phyloP scores from a whole-genome alignment of 2,888 invertebrate genomes.

The Dioctria linearis region DNA sequence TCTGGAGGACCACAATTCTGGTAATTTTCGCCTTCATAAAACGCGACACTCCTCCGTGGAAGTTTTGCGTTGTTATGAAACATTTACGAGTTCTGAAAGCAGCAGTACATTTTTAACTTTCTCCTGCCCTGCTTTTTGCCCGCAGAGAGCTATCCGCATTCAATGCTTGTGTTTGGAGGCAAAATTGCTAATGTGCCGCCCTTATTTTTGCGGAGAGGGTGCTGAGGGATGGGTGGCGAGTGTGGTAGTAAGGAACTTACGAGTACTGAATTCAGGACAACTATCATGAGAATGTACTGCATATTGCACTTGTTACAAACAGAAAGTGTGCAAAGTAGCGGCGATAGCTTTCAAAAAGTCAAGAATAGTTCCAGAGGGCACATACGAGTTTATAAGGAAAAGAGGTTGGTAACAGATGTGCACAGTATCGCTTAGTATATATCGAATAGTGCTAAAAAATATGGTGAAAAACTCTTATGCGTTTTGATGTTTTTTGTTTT shows the following conservation, averaged over 20 bases:
- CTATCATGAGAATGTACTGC: background rate
- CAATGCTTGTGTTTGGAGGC: slow-evolving; percentile 21
- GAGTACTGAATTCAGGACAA: no score
- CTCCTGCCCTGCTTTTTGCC: background rate
- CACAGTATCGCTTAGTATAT: no score
- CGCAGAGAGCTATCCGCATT: background rate
- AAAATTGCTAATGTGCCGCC: slow-evolving; percentile 31
- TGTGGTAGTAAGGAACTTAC: no score
- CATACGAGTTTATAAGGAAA: background rate
- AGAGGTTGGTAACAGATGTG: slow-evolving; percentile 16
- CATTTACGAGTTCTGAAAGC: slow-evolving; percentile 43
- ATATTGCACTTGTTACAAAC: slow-evolving; percentile 17
- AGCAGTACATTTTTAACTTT: slow-evolving; percentile 23
- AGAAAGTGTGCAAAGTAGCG: slow-evolving; percentile 24
- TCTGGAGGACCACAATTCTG: slow-evolving; percentile 13
- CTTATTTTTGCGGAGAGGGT: background rate
- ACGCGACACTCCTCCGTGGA: slow-evolving; percentile 36
- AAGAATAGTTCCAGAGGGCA: background rate
- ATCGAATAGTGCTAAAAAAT: no score
- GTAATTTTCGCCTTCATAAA: slow-evolving; percentile 42
- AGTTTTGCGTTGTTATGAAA: slow-evolving; percentile 40
- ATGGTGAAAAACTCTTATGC: no score
- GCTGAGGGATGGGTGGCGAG: no score
- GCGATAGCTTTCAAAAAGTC: slow-evolving; percentile 23
- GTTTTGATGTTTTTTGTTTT: no score